Evolutionary conservation across 2,113 vertebrate genomes (phyloP), one percentile per base, ranked within the genome.

Genomic region (Dermatemys mawii): DNA sequence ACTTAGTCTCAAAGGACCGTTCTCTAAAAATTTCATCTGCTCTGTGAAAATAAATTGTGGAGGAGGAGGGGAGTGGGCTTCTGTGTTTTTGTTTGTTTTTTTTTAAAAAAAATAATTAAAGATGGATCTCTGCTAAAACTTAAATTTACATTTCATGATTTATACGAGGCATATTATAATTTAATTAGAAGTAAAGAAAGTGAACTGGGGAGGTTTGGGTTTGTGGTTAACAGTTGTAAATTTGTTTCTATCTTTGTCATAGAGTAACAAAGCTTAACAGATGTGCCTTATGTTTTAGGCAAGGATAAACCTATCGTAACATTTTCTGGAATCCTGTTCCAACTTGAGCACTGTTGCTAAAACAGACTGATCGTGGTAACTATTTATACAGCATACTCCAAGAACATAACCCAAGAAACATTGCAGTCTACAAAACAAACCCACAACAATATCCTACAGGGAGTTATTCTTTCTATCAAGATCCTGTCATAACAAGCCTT

Each of bases 171-270:
- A 88, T 83, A 97, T 93, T 94, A 94, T 96, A 96, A 97, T 87
- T 97, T 97, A 97, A 96, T 96, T 97, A 95, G 54, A 90, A 96
- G 94, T 95, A 97, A 96, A 97, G n/a, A 90, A 96, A 94, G 87
- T 38, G 90, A 97, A 97, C 63, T 46, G 80, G 51, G 88, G 67
- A 95, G 92, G 84, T 92, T 90, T 95, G 90, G 54, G 86, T 87
- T 95, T 96, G 87, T 87, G 84, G 83, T 93, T 97, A 96, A 96
- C 12, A 83, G 91, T 48, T 95, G 73, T 94, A 91, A 94, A 91
- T 86, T 44, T 38, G 57, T 84, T 96, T 94, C 92, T 89, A 1
- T 70, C 81, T 94, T 94, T 89, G 90, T 81, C 44, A n/a, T 21
- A 76, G 1, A 78, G 84, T 86, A 96, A 93, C 79, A 91, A 96